phyloP scores from a whole-genome alignment of 2,113 vertebrate species.

The Stigmatopora nigra region DNA sequence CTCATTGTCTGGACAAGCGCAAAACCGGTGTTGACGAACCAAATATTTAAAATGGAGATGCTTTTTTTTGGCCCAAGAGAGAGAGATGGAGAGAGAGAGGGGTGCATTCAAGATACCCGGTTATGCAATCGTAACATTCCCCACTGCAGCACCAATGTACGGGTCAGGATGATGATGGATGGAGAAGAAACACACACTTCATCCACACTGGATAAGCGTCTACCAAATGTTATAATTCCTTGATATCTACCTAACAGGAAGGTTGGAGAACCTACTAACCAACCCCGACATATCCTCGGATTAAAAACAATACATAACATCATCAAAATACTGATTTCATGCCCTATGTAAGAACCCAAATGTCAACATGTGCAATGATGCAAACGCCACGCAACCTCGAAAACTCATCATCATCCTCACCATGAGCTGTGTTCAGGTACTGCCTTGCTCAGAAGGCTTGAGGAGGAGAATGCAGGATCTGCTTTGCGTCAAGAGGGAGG shows the following conservation, averaged over 20 bases:
- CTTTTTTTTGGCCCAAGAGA: constrained; percentile 15
- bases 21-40: not conserved
- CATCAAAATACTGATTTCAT: not conserved
- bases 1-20: constrained; percentile 10
- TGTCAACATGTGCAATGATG: constrained; percentile 49
- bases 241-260: constrained; percentile 3
- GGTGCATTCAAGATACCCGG: constrained; percentile 46
- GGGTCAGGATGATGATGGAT: constrained; percentile 54
- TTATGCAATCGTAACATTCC: constrained; percentile 70
- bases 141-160: constrained; percentile 56
- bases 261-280: not conserved
- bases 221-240: constrained; percentile 45
- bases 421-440: not conserved
- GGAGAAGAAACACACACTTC: constrained; percentile 46
- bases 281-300: not conserved
- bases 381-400: constrained; percentile 44
- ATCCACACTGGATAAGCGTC: constrained; percentile 16
- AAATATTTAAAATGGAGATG: constrained; percentile 36
- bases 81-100: constrained; percentile 63
- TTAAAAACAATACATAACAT: not conserved
- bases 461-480: constrained; percentile 15
- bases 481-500: constrained; percentile 8
- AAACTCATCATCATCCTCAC: not conserved
- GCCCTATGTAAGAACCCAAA: not conserved
- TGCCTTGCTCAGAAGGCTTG: not conserved